Evolutionary conservation across 2,797 vertebrate species (phyloP).

Genomic region (Danio jaintianensis): DNA sequence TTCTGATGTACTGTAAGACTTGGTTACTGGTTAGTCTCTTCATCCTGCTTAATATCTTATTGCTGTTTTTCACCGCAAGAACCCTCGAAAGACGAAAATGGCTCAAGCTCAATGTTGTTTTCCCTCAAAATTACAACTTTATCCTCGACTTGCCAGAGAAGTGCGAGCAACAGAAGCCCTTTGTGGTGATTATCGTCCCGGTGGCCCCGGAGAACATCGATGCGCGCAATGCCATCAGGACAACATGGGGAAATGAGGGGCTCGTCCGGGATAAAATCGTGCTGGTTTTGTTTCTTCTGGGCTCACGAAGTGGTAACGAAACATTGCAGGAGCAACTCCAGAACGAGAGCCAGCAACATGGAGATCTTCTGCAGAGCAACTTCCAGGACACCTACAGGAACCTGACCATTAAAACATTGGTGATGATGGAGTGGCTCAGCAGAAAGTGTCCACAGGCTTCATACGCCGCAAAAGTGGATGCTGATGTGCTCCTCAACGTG

Average conservation of each 20-base stretch:
- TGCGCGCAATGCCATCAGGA: constrained; percentile 69
- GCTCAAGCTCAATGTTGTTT: constrained; percentile 60
- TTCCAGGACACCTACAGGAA: constrained; percentile 81
- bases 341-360: constrained; percentile 67
- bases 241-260: constrained; percentile 79
- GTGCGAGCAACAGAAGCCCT: constrained; percentile 67
- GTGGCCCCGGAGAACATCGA: constrained; percentile 46
- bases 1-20: constrained; percentile 20
- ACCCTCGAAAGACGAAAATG: constrained; percentile 25
- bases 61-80: constrained; percentile 4
- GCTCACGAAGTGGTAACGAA: constrained; percentile 36
- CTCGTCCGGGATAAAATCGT: constrained; percentile 67
- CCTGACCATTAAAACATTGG: constrained; percentile 81
- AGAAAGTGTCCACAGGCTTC: constrained; percentile 67
- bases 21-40: constrained; percentile 11
- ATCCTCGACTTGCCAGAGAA: constrained; percentile 72
- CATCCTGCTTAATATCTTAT: not conserved
- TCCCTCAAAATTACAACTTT: constrained; percentile 71
- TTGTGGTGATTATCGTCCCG: constrained; percentile 78
- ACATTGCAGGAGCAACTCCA: constrained; percentile 60
- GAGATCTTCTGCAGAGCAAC: constrained; percentile 78
- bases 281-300: constrained; percentile 80
- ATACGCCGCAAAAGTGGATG: constrained; percentile 80
- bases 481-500: constrained; percentile 82
- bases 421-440: constrained; percentile 81